Conservation (phyloP, 2,888 invertebrate genomes). For the Morpho deidamia region DNA sequence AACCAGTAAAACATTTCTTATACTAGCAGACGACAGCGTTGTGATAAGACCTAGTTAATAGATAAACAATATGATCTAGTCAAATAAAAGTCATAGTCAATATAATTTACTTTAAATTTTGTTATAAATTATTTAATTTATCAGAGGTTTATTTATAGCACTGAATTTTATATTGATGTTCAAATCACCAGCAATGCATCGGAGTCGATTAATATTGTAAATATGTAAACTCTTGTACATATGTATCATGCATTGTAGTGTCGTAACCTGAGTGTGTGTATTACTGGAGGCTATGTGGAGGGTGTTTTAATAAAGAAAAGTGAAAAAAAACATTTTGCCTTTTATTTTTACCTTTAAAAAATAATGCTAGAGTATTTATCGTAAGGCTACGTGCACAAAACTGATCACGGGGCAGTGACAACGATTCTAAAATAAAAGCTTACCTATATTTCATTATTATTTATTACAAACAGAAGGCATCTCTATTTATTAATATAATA, state of each 20-base stretch:
- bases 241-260: constrained; percentile 51
- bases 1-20: constrained; percentile 22
- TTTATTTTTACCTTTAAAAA: constrained; percentile 21
- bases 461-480: no score
- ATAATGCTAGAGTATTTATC: background rate
- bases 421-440: no score
- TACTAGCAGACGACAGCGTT: constrained; percentile 27
- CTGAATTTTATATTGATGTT: constrained; percentile 26
- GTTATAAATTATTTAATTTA: constrained; percentile 22
- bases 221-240: constrained; percentile 53
- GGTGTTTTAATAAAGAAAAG: constrained; percentile 75
- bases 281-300: constrained; percentile 58
- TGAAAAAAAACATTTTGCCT: constrained; percentile 41
- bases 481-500: no score
- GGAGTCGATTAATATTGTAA: constrained; percentile 35
- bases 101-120: constrained; percentile 16
- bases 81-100: constrained; percentile 23
- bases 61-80: constrained; percentile 27
- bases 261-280: constrained; percentile 63
- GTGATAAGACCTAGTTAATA: constrained; percentile 30
- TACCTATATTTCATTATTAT: no score
- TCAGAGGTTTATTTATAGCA: constrained; percentile 28
- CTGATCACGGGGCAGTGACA: no score
- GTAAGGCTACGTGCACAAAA: no score
- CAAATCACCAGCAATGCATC: constrained; percentile 15